Evolutionary conservation across 2,113 vertebrate genomes (phyloP).

Genomic region (Scophthalmus maximus): DNA sequence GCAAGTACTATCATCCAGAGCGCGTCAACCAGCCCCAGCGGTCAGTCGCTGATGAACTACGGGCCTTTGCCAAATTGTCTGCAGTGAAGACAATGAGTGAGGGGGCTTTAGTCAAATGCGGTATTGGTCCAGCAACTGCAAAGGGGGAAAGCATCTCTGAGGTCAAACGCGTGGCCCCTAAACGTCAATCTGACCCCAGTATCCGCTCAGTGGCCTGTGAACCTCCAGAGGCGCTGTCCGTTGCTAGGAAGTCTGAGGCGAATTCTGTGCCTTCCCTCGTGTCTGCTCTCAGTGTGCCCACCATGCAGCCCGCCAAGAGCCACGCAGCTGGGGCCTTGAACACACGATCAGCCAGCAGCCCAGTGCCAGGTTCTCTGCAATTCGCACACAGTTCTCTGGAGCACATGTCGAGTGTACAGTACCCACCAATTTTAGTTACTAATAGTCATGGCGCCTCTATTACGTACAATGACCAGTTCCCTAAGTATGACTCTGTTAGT

Average conservation of each 20-base stretch:
- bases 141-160: constrained; percentile 91
- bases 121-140: constrained; percentile 79
- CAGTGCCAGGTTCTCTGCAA: constrained; percentile 94
- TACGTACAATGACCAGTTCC: constrained; percentile 92
- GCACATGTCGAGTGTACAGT: constrained; percentile 94
- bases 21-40: constrained; percentile 95
- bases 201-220: constrained; percentile 94
- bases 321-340: constrained; percentile 96
- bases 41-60: constrained; percentile 97
- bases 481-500: constrained; percentile 94
- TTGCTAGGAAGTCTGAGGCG: constrained; percentile 91
- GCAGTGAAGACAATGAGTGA: constrained; percentile 99
- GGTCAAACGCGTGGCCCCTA: constrained; percentile 93
- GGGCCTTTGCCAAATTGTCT: constrained; percentile 97
- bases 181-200: constrained; percentile 97
- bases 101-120: constrained; percentile 92
- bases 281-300: constrained; percentile 96
- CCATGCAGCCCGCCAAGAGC: constrained; percentile 93
- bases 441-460: constrained; percentile 95
- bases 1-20: constrained; percentile 99
- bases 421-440: constrained; percentile 97
- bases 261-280: constrained; percentile 97
- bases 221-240: constrained; percentile 90
- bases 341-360: constrained; percentile 97
- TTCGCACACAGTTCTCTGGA: constrained; percentile 94